These are phyloP conservation scores for Cheilosia variabilis DNA, from an alignment of 2,888 invertebrate genomes.

Conservation along the genomic window DNA sequence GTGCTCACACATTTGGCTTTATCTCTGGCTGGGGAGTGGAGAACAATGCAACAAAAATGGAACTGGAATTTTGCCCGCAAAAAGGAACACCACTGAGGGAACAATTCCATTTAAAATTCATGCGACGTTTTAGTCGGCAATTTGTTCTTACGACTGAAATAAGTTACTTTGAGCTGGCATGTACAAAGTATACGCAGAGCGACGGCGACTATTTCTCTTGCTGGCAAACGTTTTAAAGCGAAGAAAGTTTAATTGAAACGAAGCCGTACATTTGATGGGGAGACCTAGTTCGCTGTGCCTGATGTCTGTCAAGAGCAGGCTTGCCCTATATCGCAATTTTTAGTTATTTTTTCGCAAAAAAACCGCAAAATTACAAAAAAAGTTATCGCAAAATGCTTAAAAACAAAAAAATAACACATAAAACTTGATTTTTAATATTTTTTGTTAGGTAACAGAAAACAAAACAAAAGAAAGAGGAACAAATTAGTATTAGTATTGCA, in stretches of 20 bases:
- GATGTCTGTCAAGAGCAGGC: too few relatives aligned
- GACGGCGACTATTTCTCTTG: constrained; percentile 2
- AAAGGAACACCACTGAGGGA: constrained; percentile 39
- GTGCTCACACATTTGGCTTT: constrained; percentile 44
- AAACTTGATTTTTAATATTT: too few relatives aligned
- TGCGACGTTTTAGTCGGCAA: constrained; percentile 71
- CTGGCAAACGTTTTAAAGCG: constrained; percentile 5
- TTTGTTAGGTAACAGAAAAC: too few relatives aligned
- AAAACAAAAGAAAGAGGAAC: too few relatives aligned
- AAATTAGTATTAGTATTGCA: too few relatives aligned
- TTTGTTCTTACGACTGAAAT: constrained; percentile 65
- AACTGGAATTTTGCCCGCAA: constrained; percentile 52
- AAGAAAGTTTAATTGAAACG: neutral
- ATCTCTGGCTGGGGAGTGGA: constrained; percentile 33
- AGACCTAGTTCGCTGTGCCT: too few relatives aligned
- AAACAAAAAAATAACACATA: too few relatives aligned
- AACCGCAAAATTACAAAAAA: too few relatives aligned
- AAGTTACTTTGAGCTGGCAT: constrained; percentile 58
- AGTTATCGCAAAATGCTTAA: too few relatives aligned
- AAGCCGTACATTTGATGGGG: too few relatives aligned
- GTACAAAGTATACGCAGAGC: constrained; percentile 1
- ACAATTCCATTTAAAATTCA: constrained; percentile 69
- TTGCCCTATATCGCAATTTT: too few relatives aligned
- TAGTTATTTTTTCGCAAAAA: too few relatives aligned
- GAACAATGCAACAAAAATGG: constrained; percentile 52